These are phyloP conservation scores for Xenopus petersii DNA, from an alignment of 2,797 vertebrate genomes.

Conservation along the genomic window DNA sequence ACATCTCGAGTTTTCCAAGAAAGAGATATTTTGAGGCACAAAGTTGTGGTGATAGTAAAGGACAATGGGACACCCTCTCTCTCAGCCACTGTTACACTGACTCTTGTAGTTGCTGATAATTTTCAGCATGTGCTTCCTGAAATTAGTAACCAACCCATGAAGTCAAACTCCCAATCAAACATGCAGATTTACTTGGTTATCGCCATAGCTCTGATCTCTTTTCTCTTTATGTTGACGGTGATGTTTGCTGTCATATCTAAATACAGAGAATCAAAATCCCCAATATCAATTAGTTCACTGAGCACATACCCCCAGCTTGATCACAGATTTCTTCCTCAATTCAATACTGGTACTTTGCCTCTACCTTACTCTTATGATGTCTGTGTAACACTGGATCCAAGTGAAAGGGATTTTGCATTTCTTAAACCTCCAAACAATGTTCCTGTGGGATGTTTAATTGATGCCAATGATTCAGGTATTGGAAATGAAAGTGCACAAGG, in stretches of 20 bases:
- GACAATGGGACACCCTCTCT: no score
- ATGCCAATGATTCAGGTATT: not conserved
- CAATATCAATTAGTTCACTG: no score
- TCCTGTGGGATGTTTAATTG: not conserved
- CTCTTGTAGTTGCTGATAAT: not conserved
- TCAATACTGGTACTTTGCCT: slow-evolving; percentile 53
- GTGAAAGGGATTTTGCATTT: slow-evolving; percentile 55
- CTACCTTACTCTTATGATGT: slow-evolving; percentile 61
- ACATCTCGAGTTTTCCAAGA: no score
- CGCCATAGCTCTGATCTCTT: slow-evolving; percentile 18
- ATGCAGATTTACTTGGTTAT: slow-evolving; percentile 14
- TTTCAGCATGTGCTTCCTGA: not conserved
- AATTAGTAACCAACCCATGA: slow-evolving; percentile 2
- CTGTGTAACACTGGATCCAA: slow-evolving; percentile 55
- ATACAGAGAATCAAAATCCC: no score
- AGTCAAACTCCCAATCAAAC: not conserved
- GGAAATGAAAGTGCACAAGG: slow-evolving; percentile 5
- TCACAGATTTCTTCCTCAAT: slow-evolving; percentile 16
- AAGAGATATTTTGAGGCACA: no score
- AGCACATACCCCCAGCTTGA: no score
- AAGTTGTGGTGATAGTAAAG: no score
- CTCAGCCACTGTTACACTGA: no score
- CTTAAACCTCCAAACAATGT: slow-evolving; percentile 25
- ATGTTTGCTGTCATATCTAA: no score
- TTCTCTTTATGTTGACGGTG: slow-evolving; percentile 17